These are phyloP conservation scores for Pempheris klunzingeri DNA, from an alignment of 2,797 vertebrate species.

Conservation along the genomic window DNA sequence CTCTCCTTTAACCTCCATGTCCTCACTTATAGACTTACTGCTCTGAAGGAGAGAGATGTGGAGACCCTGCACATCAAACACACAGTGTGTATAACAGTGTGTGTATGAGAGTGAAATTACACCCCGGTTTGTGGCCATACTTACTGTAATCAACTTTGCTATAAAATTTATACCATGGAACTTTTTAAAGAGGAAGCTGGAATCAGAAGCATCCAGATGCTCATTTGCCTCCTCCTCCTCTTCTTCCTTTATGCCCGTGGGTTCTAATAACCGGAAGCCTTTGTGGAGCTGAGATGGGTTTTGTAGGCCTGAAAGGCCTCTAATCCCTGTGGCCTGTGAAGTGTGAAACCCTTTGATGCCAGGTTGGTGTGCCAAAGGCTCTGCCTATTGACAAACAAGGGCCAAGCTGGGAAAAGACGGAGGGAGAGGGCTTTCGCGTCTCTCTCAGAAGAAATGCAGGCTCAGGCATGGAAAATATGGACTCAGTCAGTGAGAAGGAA, in stretches of 20 bases:
- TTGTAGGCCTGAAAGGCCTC: constrained; percentile 85
- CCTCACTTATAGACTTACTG: constrained; percentile 73
- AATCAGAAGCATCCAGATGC: constrained; percentile 84
- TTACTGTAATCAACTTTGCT: constrained; percentile 82
- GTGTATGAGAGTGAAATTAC: constrained; percentile 66
- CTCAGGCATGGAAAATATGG: constrained; percentile 83
- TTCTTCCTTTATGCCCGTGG: constrained; percentile 79
- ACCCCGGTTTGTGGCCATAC: constrained; percentile 67
- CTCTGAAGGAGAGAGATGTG: constrained; percentile 68
- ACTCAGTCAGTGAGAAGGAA: constrained; percentile 81
- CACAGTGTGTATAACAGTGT: constrained; percentile 56
- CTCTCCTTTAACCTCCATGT: constrained; percentile 77
- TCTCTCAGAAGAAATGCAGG: constrained; percentile 70
- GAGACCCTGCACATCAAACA: constrained; percentile 74
- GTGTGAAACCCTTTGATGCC: constrained; percentile 90
- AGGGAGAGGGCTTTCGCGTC: constrained; percentile 70
- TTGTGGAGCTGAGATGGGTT: constrained; percentile 86
- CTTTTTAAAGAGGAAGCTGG: constrained; percentile 75
- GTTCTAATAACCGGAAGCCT: constrained; percentile 87
- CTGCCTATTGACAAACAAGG: constrained; percentile 88
- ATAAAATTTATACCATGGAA: constrained; percentile 76
- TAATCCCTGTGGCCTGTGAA: constrained; percentile 89
- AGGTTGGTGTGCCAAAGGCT: constrained; percentile 84
- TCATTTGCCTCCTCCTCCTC: constrained; percentile 79
- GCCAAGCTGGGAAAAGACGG: constrained; percentile 79